Base-by-base conservation (phyloP, 2,888 invertebrate genomes). In the Xestia sexstrigata region DNA sequence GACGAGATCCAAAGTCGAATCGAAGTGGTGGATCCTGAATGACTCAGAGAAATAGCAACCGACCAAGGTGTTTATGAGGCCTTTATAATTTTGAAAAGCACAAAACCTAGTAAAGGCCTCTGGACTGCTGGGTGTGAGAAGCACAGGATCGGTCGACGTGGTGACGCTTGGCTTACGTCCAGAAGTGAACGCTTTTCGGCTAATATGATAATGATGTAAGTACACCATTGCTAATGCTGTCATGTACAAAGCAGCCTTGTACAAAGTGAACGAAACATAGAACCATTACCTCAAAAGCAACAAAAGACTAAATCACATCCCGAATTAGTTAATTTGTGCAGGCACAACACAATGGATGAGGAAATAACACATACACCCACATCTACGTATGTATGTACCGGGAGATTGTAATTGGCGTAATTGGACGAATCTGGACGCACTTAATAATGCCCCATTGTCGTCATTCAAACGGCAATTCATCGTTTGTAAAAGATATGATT, bases 381-480 rank as follows among this genome's bases (percentile, higher is more conserved):
- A 89, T 89, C 86, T 91, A 92, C 90, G 88, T 93, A 93, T 91
- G 92, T 91, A 92, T 91, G 92, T 93, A 94, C 95, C 94, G 94
- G 95, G 95, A 94, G 94, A 95, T 94, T 95, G 95, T 96, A 96
- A 96, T 96, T 96, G 96, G 94, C 94, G 95, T 96, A 96, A 96
- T 96, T 96, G 96, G 93, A 93, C 94, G 95, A 96, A 96, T 96
- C 96, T 96, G 96, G 95, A 94, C 94, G 94, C 93, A 93, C 95
- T 95, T 96, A 96, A 96, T 96, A 96, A 95, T 93, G 94, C 91
- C 90, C 93, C 93, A 96, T 96, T 96, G 96, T 95, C 93, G 94
- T 95, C 93, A 95, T 95, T 95, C 94, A 95, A 96, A 95, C 91
- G 93, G 94, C 95, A 95, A 95, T 95, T 95, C 95, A 95, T 94